Conservation (phyloP, 2,113 vertebrate genomes). For the Labeo catla region DNA sequence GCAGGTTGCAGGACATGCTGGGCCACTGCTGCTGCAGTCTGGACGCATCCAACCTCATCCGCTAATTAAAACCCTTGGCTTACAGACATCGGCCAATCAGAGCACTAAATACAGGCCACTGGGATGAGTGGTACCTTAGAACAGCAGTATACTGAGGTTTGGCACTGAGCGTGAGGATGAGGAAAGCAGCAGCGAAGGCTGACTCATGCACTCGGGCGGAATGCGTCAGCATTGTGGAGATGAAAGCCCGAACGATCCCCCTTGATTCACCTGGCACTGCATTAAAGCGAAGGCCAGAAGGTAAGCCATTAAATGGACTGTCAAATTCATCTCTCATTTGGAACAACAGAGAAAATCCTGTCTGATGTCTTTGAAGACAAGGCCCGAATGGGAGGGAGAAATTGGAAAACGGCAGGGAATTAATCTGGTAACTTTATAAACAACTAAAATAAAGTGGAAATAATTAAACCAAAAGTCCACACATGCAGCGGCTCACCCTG, state of each 20-base stretch:
- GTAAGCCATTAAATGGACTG: constrained; percentile 39
- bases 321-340: constrained; percentile 47
- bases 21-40: constrained; percentile 14
- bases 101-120: constrained; percentile 6
- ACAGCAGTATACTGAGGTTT: constrained; percentile 1
- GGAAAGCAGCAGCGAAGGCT: background rate
- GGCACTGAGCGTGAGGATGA: constrained; percentile 26
- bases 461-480: constrained; percentile 14
- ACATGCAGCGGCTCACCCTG: background rate
- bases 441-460: background rate
- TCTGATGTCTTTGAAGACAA: constrained; percentile 12
- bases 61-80: constrained; percentile 32
- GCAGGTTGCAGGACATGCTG: constrained; percentile 21
- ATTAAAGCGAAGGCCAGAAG: constrained; percentile 48
- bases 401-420: constrained; percentile 6
- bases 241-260: constrained; percentile 31
- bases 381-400: background rate
- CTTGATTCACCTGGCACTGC: constrained; percentile 50
- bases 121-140: background rate
- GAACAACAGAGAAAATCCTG: constrained; percentile 31
- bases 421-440: constrained; percentile 12
- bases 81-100: constrained; percentile 8
- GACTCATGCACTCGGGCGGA: constrained; percentile 12
- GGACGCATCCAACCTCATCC: background rate
- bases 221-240: constrained; percentile 21